Evolutionary conservation across 2,113 vertebrate genomes (phyloP).

Genomic region (Ailurus styani): DNA sequence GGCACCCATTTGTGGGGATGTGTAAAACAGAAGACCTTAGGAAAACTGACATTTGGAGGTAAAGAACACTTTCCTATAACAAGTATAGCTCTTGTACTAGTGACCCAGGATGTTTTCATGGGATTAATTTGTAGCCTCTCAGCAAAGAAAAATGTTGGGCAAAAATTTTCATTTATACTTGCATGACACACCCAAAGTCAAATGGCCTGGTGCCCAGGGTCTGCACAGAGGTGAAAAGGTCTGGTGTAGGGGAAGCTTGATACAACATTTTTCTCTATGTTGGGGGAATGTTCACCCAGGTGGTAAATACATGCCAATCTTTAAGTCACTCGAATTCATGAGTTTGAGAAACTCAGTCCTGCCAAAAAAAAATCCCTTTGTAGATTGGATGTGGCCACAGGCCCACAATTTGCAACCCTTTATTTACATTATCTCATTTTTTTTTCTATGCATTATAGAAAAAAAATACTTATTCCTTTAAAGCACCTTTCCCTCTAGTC

Average conservation of each 20-base stretch:
- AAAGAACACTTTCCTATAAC: neutral
- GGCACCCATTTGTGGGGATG: neutral
- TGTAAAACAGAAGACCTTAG: neutral
- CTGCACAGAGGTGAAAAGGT: neutral
- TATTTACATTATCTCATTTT: neutral
- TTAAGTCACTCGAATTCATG: neutral
- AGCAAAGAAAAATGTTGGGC: neutral
- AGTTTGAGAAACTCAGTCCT: neutral
- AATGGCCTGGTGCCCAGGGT: neutral
- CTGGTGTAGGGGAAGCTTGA: neutral
- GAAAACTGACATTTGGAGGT: neutral
- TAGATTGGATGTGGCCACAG: neutral
- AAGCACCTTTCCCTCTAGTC: neutral
- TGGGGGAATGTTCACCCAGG: too few relatives aligned
- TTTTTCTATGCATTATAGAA: constrained; percentile 18
- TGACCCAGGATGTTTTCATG: neutral
- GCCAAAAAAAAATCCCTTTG: neutral
- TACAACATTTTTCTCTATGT: too few relatives aligned
- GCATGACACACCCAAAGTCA: neutral
- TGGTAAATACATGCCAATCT: neutral
- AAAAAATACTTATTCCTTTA: neutral
- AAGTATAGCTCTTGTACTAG: neutral
- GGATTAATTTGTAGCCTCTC: neutral
- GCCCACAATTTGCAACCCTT: neutral
- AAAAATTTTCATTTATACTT: neutral